Conservation (phyloP, 2,888 invertebrate genomes). For the Pyrrhia umbra region DNA sequence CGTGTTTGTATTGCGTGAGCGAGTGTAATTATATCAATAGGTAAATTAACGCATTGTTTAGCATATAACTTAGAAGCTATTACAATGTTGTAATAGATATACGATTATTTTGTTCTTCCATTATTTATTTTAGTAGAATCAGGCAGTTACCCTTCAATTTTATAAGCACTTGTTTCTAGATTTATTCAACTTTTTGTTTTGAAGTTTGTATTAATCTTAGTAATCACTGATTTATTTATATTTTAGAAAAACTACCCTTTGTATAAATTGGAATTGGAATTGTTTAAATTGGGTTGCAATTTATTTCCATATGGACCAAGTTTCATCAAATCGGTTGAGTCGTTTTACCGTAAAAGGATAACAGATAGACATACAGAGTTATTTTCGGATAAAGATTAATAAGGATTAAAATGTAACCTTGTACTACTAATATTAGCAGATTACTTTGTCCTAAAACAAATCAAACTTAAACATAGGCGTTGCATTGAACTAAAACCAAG, state of each 20-base stretch:
- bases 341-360: too few relatives aligned
- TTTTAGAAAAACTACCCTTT: too few relatives aligned
- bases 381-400: too few relatives aligned
- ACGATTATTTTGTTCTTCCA: not conserved
- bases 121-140: not conserved
- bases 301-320: too few relatives aligned
- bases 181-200: too few relatives aligned
- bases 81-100: not conserved
- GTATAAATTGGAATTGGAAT: too few relatives aligned
- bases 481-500: conserved; percentile 21
- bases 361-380: too few relatives aligned
- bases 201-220: too few relatives aligned
- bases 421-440: not conserved
- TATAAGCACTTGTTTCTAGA: not conserved
- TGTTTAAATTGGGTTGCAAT: too few relatives aligned
- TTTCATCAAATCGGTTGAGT: too few relatives aligned
- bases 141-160: not conserved
- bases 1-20: conserved; percentile 48
- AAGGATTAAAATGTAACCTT: too few relatives aligned
- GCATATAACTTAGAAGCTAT: not conserved
- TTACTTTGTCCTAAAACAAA: not conserved
- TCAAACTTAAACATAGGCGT: conserved; percentile 29
- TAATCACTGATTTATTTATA: too few relatives aligned
- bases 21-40: conserved; percentile 47
- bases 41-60: conserved; percentile 41